Evolutionary conservation across 2,113 vertebrate species (phyloP), one percentile per base, ranked within the genome.

Genomic region (Caranx ignobilis): DNA sequence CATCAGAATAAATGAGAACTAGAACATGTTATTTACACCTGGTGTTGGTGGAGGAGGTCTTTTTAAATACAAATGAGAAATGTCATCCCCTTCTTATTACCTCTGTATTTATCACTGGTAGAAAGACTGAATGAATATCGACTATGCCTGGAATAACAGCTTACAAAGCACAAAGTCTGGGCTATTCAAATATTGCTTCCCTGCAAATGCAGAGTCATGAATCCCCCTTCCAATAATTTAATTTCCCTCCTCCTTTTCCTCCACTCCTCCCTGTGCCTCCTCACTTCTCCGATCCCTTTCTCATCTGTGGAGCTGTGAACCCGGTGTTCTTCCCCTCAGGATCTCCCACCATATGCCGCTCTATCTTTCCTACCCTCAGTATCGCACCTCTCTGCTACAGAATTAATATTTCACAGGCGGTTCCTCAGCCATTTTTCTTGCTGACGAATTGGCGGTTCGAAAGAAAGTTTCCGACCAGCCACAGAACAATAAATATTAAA

Each of bases 401-500:
- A 82, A 91, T 92, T 88, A 87, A 92, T 93, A 90, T 92, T 92
- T 94, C 87, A 86, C 56, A 52, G 52, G 43, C 18, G 6, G 57
- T 79, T 83, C 77, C 77, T 61, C 19, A 0, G 65, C 78, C 78
- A 75, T 86, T 83, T 90, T 83, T 91, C 75, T 87, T 81, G 50
- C 86, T 88, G 72, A 88, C n/a, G 65, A 90, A 82, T 83, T 48
- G 47, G 47, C 72, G 77, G 82, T 26, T 71, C 1, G 83, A 77
- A 60, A 26, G 68, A 77, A 71, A 70, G 76, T 87, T 91, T 89
- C 87, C 79, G 37, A 82, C 62, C 86, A 78, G 84, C 88, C 66
- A 65, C 78, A 64, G 81, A 79, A 91, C 82, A 82, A 91, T 93
- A 91, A 91, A 94, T 90, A 93, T 91, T 88, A 63, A 82, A 88